phyloP scores from a whole-genome alignment of 2,113 vertebrate species.

The Ramphastos sulfuratus region DNA sequence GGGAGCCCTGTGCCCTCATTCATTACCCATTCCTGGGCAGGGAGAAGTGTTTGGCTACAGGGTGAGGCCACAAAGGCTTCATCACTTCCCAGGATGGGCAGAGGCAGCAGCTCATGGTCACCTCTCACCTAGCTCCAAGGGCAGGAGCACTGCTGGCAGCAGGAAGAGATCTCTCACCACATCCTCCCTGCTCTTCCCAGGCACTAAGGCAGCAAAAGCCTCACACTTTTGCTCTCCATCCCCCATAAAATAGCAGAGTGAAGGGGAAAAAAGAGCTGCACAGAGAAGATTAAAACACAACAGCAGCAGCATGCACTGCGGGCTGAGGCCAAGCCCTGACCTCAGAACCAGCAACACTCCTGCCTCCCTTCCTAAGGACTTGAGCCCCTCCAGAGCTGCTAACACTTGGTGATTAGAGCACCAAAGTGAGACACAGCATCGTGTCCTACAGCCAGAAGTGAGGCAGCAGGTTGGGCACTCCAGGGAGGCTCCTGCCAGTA shows the following conservation, averaged over 20 bases:
- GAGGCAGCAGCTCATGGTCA: neutral
- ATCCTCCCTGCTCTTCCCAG: fast-evolving
- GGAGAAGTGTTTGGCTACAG: neutral
- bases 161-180: neutral
- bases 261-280: neutral
- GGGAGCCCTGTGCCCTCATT: fast-evolving
- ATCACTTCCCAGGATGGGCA: fast-evolving
- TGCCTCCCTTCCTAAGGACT: fast-evolving
- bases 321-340: neutral
- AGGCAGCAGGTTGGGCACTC: neutral
- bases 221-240: neutral
- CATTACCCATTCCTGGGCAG: fast-evolving
- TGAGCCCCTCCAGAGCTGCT: neutral
- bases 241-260: fast-evolving
- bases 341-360: neutral
- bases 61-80: neutral
- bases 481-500: fast-evolving
- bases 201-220: neutral
- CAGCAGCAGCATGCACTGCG: fast-evolving
- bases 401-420: neutral
- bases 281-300: fast-evolving
- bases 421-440: fast-evolving
- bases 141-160: neutral
- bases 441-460: neutral
- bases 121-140: neutral